Evolutionary conservation across 2,797 vertebrate genomes (phyloP).

Genomic region (Cynodonichthys magdalenae): DNA sequence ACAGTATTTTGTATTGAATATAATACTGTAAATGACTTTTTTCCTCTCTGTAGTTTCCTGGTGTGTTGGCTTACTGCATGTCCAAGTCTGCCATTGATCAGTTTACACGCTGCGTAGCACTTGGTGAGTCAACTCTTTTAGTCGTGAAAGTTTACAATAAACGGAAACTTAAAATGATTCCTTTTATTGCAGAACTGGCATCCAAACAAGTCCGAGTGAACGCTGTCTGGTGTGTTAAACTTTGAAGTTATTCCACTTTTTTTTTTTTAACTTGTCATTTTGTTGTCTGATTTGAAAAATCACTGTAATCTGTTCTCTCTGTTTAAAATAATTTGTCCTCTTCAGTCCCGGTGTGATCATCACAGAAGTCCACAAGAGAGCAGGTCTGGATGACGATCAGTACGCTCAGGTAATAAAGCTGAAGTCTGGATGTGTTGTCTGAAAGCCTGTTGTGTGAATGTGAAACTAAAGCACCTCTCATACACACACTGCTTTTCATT

Average conservation of each 20-base stretch:
- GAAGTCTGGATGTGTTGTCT: not conserved
- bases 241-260: not conserved
- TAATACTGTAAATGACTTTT: not conserved
- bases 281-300: no score
- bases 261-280: not conserved
- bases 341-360: slow-evolving; percentile 85
- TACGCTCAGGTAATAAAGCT: slow-evolving; percentile 77
- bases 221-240: slow-evolving; percentile 81
- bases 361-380: slow-evolving; percentile 85
- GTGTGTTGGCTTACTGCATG: slow-evolving; percentile 87
- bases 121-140: slow-evolving; percentile 72
- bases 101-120: slow-evolving; percentile 82
- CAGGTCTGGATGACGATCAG: slow-evolving; percentile 83
- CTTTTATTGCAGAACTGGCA: slow-evolving; percentile 79
- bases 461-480: not conserved
- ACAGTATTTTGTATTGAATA: not conserved
- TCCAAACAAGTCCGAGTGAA: slow-evolving; percentile 85
- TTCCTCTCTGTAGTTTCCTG: slow-evolving; percentile 76
- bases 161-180: not conserved
- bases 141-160: not conserved
- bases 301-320: not conserved
- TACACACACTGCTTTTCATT: not conserved
- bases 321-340: not conserved
- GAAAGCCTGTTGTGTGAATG: no score
- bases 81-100: slow-evolving; percentile 87